Evolutionary conservation across 2,113 vertebrate genomes (phyloP), one percentile per base, ranked within the genome.

Genomic region (Etia nguti): DNA sequence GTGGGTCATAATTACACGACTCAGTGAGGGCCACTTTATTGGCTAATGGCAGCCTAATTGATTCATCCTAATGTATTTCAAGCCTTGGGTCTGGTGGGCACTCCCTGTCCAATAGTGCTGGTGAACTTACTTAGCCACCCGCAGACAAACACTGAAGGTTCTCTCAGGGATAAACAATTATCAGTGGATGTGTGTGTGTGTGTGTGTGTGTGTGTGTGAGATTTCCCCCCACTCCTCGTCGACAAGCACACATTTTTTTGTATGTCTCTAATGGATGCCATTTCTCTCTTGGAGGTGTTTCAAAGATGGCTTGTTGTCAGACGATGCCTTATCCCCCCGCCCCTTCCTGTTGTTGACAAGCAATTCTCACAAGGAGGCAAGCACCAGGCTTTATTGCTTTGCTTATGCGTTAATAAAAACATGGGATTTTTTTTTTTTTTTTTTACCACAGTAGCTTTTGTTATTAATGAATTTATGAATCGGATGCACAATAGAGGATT

Each of bases 1-100:
- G 91, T 93, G 95, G 95, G 94, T 96, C 93, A 93, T 95, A 96
- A 96, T 97, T 96, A 96, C 94, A 94, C 90, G 90, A 95, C 83
- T 96, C 95, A 96, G 93, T 90, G 92, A 93, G 94, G 94, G 94
- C 92, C 93, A 91, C 94, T 94, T 95, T 94, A 95, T 94, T 94
- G 93, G 81, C 82, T 96, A 97, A 96, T 95, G 93, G 94, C 94
- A 65, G 91, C 82, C 85, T 97, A 96, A 97, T 96, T 96, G 95
- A 96, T 96, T 96, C 93, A 90, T 95, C 92, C 94, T 95, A 94
- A 96, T 96, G 94, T 94, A 95, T 84, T 92, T 87, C 79, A 84
- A 95, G 94, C 86, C 92, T 90, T 88, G 90, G 92, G 90, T 95
- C 94, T 93, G 90, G 83, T 82, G 85, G 90, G 87, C 82, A 82